phyloP scores from a whole-genome alignment of 2,888 invertebrate genomes.

The Caenorhabditis uteleia region DNA sequence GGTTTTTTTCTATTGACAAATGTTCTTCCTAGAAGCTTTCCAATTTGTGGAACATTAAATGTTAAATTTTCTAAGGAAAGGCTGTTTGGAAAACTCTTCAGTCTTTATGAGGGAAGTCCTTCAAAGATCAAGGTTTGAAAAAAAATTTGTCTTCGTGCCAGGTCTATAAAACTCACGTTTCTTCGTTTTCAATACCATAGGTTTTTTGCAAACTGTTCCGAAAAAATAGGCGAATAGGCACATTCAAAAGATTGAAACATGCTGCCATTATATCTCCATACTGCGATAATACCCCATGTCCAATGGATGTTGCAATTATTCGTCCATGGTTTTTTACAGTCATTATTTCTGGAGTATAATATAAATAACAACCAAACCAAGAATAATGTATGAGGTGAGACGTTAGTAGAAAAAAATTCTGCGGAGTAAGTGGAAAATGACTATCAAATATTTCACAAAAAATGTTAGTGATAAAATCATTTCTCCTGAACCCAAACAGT shows the following conservation, averaged over 20 bases:
- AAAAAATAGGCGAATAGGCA: slow-evolving; percentile 54
- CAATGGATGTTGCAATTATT: slow-evolving; percentile 43
- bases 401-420: too few species aligned
- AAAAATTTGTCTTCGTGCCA: background rate
- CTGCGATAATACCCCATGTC: slow-evolving; percentile 56
- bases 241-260: slow-evolving; percentile 56
- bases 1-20: background rate
- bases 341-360: too few species aligned
- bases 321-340: slow-evolving; percentile 21
- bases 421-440: too few species aligned
- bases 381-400: too few species aligned
- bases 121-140: background rate
- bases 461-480: too few species aligned
- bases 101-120: background rate
- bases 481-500: too few species aligned
- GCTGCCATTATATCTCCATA: slow-evolving; percentile 61
- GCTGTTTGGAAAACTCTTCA: background rate
- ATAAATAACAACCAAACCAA: too few species aligned
- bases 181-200: slow-evolving; percentile 36
- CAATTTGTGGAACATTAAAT: too few species aligned
- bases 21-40: too few species aligned
- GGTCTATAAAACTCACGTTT: slow-evolving; percentile 11
- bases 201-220: slow-evolving; percentile 40
- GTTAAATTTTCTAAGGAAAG: too few species aligned
- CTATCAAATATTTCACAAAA: too few species aligned